Evolutionary conservation across 1,140 invertebrate genomes (phyloP).

Genomic region (Temnothorax longispinosus): DNA sequence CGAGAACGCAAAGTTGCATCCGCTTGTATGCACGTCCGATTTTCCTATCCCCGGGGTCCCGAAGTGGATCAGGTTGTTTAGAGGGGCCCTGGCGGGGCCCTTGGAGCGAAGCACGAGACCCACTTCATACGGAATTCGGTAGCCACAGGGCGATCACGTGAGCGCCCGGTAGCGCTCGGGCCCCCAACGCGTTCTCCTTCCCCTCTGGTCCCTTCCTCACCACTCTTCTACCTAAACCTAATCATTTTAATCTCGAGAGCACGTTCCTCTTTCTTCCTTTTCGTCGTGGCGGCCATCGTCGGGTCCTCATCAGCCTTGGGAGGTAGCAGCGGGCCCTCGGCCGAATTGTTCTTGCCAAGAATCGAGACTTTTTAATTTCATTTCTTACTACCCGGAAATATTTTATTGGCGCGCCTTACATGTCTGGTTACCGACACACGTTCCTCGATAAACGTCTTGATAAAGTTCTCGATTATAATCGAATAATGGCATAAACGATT

Average conservation of each 20-base stretch:
- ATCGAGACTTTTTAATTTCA: not conserved
- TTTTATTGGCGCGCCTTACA: not conserved
- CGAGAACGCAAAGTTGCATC: not conserved
- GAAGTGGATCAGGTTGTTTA: constrained; percentile 49
- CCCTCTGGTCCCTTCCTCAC: constrained; percentile 45
- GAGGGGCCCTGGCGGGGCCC: not conserved
- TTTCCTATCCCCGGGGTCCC: constrained; percentile 21
- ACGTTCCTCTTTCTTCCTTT: constrained; percentile 60
- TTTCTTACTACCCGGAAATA: constrained; percentile 6
- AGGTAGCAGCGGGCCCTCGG: constrained; percentile 22
- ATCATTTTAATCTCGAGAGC: constrained; percentile 80
- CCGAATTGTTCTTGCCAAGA: constrained; percentile 44
- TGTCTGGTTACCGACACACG: not conserved
- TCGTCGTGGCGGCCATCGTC: constrained; percentile 43
- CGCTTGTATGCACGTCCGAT: constrained; percentile 27
- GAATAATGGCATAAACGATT: not conserved
- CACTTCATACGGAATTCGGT: constrained; percentile 80
- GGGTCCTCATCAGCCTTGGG: constrained; percentile 59
- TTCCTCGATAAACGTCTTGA: not conserved
- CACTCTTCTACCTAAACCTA: constrained; percentile 75
- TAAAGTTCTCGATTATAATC: not conserved
- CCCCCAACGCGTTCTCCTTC: constrained; percentile 26
- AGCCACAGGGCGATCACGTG: constrained; percentile 81
- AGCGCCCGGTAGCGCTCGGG: constrained; percentile 75
- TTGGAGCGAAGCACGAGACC: constrained; percentile 56